A percentile compares a stretch with the other conserved stretches of the same genome.
phyloP scores from a whole-genome alignment of 92 coral and sea anemone species.

The Parazoanthus darwini region DNA sequence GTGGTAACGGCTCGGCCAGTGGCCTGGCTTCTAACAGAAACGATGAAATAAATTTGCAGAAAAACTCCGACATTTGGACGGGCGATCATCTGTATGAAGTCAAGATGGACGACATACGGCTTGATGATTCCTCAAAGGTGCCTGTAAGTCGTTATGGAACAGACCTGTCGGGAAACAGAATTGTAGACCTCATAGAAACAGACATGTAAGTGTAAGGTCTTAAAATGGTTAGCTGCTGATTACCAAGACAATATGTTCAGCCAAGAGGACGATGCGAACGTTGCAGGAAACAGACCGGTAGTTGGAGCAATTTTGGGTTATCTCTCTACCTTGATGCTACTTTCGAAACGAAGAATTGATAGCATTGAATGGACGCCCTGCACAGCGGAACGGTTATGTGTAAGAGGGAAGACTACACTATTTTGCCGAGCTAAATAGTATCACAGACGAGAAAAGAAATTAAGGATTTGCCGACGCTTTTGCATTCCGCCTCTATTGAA shows the following conservation, averaged over 20 bases:
- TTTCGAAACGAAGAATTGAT: not conserved
- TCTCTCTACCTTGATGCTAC: not conserved
- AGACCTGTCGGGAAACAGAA: constrained; percentile 7
- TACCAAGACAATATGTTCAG: not conserved
- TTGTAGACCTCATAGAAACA: constrained; percentile 31
- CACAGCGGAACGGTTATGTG: not conserved
- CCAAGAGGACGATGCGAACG: not conserved
- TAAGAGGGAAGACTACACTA: not conserved
- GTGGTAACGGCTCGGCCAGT: not conserved
- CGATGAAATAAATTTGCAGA: constrained; percentile 3
- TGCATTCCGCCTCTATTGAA: not conserved
- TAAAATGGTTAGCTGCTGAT: not conserved
- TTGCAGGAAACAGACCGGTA: not conserved
- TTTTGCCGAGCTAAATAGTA: not conserved
- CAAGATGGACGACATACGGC: constrained; percentile 28
- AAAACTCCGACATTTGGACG: not conserved
- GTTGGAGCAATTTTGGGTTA: not conserved
- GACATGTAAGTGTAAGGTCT: constrained; percentile 13
- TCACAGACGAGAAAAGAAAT: not conserved
- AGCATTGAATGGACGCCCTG: not conserved
- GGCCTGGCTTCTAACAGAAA: constrained; percentile 14
- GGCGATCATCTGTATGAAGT: not conserved
- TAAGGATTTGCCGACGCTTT: not conserved
- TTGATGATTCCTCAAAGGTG: not conserved
- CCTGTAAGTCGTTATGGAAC: constrained; percentile 31